These are phyloP conservation scores for Baronia brevicornis DNA, from an alignment of 2,888 invertebrate species.

Conservation along the genomic window DNA sequence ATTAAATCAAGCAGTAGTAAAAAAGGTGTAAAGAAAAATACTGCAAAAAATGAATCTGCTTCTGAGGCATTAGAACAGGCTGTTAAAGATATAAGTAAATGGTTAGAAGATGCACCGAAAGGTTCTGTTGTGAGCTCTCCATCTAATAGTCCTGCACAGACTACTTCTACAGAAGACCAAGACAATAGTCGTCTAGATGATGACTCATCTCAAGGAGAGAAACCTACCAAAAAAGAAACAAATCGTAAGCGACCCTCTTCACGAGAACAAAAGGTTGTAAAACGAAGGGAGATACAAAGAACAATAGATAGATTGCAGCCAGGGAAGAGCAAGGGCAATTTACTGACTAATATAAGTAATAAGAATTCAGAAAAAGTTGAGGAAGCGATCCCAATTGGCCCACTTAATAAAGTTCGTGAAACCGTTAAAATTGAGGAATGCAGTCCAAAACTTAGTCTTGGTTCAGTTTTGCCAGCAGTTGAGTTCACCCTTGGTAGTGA, in stretches of 20 bases:
- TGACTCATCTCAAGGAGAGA: conserved; percentile 53
- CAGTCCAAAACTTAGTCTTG: conserved; percentile 88
- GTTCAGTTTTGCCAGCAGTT: conserved; percentile 86
- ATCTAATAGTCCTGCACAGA: conserved; percentile 84
- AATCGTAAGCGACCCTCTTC: conserved; percentile 66
- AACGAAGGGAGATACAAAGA: conserved; percentile 83
- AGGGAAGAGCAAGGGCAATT: conserved; percentile 91
- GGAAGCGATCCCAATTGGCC: conserved; percentile 72
- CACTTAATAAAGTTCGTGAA: conserved; percentile 75
- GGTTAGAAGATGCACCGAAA: conserved; percentile 90
- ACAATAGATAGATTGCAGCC: conserved; percentile 90
- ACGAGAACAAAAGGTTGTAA: conserved; percentile 53
- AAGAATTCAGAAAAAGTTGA: conserved; percentile 72
- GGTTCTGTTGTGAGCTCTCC: conserved; percentile 86
- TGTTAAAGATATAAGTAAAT: conserved; percentile 90
- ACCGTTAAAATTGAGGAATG: conserved; percentile 78
- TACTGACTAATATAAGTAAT: conserved; percentile 81
- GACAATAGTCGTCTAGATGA: conserved; percentile 64
- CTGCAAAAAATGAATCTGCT: conserved; percentile 73
- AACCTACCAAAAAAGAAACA: conserved; percentile 56
- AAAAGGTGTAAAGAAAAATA: conserved; percentile 57
- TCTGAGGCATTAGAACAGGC: conserved; percentile 78
- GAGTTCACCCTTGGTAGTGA: conserved; percentile 79
- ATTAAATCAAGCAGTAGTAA: conserved; percentile 42
- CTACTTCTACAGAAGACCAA: conserved; percentile 78